phyloP scores from a whole-genome alignment of 1,140 invertebrate genomes.

The Drosophila quadrilineata region DNA sequence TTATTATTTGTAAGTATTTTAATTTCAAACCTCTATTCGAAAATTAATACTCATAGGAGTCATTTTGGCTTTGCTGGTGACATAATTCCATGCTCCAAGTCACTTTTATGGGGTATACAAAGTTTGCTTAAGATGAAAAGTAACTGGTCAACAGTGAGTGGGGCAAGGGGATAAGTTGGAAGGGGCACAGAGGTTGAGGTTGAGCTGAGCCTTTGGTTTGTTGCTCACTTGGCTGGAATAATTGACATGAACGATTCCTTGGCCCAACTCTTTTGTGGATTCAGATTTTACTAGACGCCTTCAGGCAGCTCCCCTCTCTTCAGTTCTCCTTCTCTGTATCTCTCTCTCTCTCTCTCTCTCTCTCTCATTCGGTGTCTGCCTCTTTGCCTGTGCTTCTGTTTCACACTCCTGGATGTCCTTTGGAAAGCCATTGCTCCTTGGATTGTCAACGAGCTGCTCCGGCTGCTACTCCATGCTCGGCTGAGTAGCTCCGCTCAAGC shows the following conservation, averaged over 20 bases:
- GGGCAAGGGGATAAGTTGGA: not conserved
- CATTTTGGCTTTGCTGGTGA: no score
- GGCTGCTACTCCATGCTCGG: slow-evolving; percentile 24
- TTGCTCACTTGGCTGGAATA: slow-evolving; percentile 80
- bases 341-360: not conserved
- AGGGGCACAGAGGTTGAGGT: not conserved
- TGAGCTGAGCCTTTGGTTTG: slow-evolving; percentile 60
- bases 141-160: slow-evolving; percentile 9
- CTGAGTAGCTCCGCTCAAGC: slow-evolving; percentile 73
- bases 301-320: no score
- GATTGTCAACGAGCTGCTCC: slow-evolving; percentile 35
- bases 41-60: no score
- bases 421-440: slow-evolving; percentile 36
- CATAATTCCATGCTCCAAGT: no score
- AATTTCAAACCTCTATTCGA: no score
- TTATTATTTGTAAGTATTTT: no score
- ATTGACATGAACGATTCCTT: slow-evolving; percentile 80
- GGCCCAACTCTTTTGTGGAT: slow-evolving; percentile 73
- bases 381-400: no score
- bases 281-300: slow-evolving; percentile 71
- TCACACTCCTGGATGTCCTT: no score
- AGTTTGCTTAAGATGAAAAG: slow-evolving; percentile 44
- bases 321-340: no score
- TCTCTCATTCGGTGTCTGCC: not conserved
- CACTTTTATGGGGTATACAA: slow-evolving; percentile 1